Conservation (phyloP, 2,888 invertebrate genomes). For the Tinea semifulvella region DNA sequence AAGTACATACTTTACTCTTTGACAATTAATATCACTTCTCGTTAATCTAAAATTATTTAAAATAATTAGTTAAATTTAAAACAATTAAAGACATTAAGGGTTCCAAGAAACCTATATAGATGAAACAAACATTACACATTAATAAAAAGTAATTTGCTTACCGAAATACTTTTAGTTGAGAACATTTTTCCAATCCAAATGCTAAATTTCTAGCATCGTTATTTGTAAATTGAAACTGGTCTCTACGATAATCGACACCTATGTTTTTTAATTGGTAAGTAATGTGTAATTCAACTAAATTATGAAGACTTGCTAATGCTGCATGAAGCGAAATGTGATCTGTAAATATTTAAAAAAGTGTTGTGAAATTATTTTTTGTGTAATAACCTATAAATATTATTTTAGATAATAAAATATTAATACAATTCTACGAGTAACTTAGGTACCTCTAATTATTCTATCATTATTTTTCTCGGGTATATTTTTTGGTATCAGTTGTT, state of each 20-base stretch:
- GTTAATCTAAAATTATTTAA: too few species aligned
- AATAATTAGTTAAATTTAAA: too few species aligned
- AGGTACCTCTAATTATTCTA: slow-evolving; percentile 37
- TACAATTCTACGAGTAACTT: slow-evolving; percentile 1
- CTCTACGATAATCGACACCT: slow-evolving; percentile 47
- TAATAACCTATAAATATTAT: not conserved
- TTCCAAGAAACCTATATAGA: too few species aligned
- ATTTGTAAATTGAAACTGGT: slow-evolving; percentile 60
- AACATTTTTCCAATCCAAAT: slow-evolving; percentile 49
- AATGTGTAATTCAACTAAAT: slow-evolving; percentile 50
- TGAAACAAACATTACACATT: too few species aligned
- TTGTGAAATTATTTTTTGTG: not conserved
- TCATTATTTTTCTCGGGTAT: slow-evolving; percentile 28
- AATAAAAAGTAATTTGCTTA: slow-evolving; percentile 24
- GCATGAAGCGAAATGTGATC: slow-evolving; percentile 61
- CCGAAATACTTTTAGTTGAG: slow-evolving; percentile 42
- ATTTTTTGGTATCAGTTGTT: slow-evolving; percentile 29
- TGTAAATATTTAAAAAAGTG: slow-evolving; percentile 31
- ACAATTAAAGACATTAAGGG: too few species aligned
- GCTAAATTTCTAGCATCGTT: slow-evolving; percentile 55
- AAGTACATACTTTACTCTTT: slow-evolving; percentile 49
- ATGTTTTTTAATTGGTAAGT: slow-evolving; percentile 45
- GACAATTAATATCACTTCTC: slow-evolving; percentile 54
- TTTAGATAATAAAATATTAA: slow-evolving; percentile 4
- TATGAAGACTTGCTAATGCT: slow-evolving; percentile 48